Evolutionary conservation across 2,113 vertebrate species (phyloP).

Genomic region (Panthera leo): DNA sequence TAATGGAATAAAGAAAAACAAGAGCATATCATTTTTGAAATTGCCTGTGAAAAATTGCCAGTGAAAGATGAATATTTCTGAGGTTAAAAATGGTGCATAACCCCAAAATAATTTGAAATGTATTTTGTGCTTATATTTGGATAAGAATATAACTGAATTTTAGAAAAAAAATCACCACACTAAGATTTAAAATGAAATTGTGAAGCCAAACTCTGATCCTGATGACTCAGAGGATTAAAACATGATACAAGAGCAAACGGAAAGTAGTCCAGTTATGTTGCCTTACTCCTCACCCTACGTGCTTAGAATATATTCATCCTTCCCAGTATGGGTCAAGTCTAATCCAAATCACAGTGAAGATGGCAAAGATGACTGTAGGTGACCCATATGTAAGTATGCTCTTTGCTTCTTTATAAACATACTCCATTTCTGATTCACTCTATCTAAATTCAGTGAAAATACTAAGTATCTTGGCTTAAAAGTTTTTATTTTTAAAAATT

Average conservation of each 20-base stretch:
- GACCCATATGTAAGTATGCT: background rate
- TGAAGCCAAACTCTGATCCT: background rate
- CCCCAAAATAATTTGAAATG: background rate
- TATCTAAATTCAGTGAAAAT: background rate
- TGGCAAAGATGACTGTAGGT: background rate
- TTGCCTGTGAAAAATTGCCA: background rate
- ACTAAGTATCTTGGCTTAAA: conserved; percentile 29
- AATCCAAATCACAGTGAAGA: background rate
- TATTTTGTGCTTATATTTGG: background rate
- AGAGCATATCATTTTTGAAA: conserved; percentile 8
- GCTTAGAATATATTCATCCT: background rate
- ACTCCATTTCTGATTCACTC: background rate
- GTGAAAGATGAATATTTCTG: background rate
- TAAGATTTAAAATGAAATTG: conserved; percentile 27
- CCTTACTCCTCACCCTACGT: background rate
- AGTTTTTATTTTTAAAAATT: no score
- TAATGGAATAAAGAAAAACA: background rate
- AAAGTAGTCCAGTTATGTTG: background rate
- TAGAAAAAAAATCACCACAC: background rate
- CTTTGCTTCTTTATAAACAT: background rate
- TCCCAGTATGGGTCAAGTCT: background rate
- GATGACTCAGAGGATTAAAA: background rate
- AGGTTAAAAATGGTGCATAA: background rate
- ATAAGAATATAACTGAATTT: background rate
- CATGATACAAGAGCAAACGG: background rate